Evolutionary conservation across 1,140 invertebrate species (phyloP).

Genomic region (Bilobella aurantiaca): DNA sequence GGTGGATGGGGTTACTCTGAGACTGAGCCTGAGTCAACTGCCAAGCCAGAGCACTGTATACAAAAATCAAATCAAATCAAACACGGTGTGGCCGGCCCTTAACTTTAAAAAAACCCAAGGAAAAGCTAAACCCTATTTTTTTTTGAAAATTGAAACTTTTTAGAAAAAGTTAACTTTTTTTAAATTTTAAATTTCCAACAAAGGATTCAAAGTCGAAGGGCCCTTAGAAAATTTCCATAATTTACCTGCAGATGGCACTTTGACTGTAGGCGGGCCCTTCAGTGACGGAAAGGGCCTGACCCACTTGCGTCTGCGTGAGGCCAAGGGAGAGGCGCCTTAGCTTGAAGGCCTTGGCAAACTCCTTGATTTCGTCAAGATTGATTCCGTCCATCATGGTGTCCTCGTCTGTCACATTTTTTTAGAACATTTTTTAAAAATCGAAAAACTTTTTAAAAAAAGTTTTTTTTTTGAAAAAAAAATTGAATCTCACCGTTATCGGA

Average conservation of each 20-base stretch:
- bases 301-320: constrained; percentile 90
- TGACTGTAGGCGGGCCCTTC: constrained; percentile 96
- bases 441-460: constrained; percentile 3
- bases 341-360: constrained; percentile 96
- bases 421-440: not conserved
- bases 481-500: constrained; percentile 28
- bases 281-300: constrained; percentile 84
- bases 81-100: not conserved
- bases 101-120: too few relatives aligned
- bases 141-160: too few relatives aligned
- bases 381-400: constrained; percentile 76
- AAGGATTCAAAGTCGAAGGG: too few relatives aligned
- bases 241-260: constrained; percentile 95
- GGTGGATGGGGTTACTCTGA: constrained; percentile 54
- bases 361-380: constrained; percentile 93
- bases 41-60: constrained; percentile 81
- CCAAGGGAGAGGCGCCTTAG: constrained; percentile 81
- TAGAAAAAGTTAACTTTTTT: too few relatives aligned
- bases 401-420: constrained; percentile 20
- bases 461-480: too few relatives aligned
- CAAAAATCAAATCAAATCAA: constrained; percentile 29
- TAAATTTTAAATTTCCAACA: too few relatives aligned
- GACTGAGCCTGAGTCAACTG: constrained; percentile 53
- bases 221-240: not conserved
- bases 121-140: too few relatives aligned